A percentile compares a stretch with the other conserved stretches of the same genome.
These are phyloP conservation scores for Bombus difficillimus DNA, from an alignment of 1,140 invertebrate species.

Conservation along the genomic window DNA sequence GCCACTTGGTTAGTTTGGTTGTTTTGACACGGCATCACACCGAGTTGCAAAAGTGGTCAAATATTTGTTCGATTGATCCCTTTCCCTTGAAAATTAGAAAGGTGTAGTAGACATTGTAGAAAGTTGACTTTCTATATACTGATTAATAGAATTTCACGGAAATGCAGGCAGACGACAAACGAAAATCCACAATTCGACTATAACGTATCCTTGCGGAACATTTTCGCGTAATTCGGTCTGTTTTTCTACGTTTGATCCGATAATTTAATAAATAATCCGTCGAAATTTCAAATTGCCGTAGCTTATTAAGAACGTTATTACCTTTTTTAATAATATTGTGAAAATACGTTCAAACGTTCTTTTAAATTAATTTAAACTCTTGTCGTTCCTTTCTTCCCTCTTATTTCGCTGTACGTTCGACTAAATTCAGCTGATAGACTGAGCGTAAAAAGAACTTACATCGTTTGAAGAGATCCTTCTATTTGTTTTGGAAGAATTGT, in stretches of 20 bases:
- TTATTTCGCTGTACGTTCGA: background rate
- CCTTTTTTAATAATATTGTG: too few relatives aligned
- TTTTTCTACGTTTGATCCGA: background rate
- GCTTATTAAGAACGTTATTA: too few relatives aligned
- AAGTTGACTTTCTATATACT: background rate
- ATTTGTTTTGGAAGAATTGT: conserved; percentile 35
- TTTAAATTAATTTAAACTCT: too few relatives aligned
- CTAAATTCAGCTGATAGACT: conserved; percentile 32
- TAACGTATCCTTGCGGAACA: too few relatives aligned
- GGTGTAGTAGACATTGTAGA: background rate
- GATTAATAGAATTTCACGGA: background rate
- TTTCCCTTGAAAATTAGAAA: background rate
- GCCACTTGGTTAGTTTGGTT: conserved; percentile 14
- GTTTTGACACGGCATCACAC: background rate
- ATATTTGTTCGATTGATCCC: background rate
- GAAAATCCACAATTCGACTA: too few relatives aligned
- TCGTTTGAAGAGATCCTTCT: conserved; percentile 30
- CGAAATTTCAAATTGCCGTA: too few relatives aligned
- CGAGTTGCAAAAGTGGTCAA: background rate
- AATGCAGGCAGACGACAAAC: background rate
- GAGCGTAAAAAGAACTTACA: conserved; percentile 19
- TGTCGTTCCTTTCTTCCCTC: too few relatives aligned
- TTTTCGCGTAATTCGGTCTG: background rate
- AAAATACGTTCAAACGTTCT: too few relatives aligned
- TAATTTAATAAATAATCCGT: background rate